A percentile compares a stretch with the other conserved stretches of the same genome.
phyloP scores from a whole-genome alignment of 1,140 invertebrate species.

The Penaeus indicus region DNA sequence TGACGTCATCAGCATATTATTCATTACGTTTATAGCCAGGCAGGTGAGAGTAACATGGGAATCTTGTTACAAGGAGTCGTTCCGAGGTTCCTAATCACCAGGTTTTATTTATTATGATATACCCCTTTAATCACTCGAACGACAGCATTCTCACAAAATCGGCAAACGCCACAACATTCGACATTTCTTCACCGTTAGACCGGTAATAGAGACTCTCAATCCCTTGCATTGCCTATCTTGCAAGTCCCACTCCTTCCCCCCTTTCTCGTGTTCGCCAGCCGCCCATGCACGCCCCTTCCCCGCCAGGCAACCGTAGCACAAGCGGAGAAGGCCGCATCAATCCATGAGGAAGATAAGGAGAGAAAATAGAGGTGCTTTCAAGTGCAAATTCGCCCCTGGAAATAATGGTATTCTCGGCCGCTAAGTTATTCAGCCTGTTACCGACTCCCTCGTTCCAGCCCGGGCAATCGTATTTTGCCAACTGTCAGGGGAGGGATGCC shows the following conservation, averaged over 20 bases:
- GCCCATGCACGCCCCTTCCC: neutral
- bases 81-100: conserved; percentile 18
- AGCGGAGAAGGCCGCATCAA: neutral
- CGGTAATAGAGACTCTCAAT: too few relatives aligned
- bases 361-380: conserved; percentile 57
- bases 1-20: conserved; percentile 29
- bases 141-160: too few relatives aligned
- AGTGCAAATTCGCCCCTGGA: conserved; percentile 57
- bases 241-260: neutral
- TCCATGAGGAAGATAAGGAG: conserved; percentile 42
- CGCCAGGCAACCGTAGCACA: conserved; percentile 9
- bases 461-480: conserved; percentile 63
- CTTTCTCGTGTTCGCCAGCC: neutral
- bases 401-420: conserved; percentile 56
- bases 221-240: neutral
- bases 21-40: conserved; percentile 31
- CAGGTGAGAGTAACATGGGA: conserved; percentile 38
- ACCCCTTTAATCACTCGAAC: too few relatives aligned
- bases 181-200: too few relatives aligned
- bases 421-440: conserved; percentile 55
- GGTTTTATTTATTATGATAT: too few relatives aligned
- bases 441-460: conserved; percentile 53
- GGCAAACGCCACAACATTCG: too few relatives aligned
- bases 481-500: conserved; percentile 51
- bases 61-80: conserved; percentile 1